Evolutionary conservation across 2,888 invertebrate species (phyloP).

Genomic region (Lysandra coridon): DNA sequence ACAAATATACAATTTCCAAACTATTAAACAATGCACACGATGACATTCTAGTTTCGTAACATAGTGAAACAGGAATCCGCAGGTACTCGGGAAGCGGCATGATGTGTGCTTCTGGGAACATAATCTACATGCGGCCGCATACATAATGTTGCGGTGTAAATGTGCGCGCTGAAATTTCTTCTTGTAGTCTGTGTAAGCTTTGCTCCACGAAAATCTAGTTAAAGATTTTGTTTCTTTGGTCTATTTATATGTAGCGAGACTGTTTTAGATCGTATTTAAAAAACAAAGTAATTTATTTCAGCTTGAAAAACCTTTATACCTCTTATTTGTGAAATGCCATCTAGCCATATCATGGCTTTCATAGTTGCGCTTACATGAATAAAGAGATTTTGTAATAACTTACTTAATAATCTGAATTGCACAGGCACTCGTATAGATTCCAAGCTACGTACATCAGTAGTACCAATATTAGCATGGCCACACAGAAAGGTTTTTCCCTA

Average conservation of each 20-base stretch:
- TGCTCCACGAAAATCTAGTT: constrained; percentile 1
- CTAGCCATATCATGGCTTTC: not conserved
- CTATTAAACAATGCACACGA: constrained; percentile 16
- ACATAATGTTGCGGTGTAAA: constrained; percentile 24
- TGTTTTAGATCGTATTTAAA: not conserved
- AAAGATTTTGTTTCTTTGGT: not conserved
- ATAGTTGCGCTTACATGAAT: not conserved
- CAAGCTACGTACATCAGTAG: constrained; percentile 1
- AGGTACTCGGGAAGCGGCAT: constrained; percentile 2
- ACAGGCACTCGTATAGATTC: constrained; percentile 1
- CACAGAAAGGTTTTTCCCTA: constrained; percentile 4
- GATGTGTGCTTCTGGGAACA: constrained; percentile 21
- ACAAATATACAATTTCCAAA: constrained; percentile 11
- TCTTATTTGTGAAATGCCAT: not conserved
- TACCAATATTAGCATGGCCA: not conserved
- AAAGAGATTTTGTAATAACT: not conserved
- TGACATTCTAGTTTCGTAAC: not conserved
- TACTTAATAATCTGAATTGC: not conserved
- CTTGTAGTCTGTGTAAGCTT: not conserved
- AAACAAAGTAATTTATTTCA: too few relatives aligned
- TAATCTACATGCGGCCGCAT: constrained; percentile 25
- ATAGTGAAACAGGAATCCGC: constrained; percentile 11
- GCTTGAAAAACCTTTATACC: too few relatives aligned
- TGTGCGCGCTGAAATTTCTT: constrained; percentile 18
- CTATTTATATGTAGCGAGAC: not conserved